Conservation (phyloP, 1,140 invertebrate genomes). For the Drosophila kanapiae region DNA sequence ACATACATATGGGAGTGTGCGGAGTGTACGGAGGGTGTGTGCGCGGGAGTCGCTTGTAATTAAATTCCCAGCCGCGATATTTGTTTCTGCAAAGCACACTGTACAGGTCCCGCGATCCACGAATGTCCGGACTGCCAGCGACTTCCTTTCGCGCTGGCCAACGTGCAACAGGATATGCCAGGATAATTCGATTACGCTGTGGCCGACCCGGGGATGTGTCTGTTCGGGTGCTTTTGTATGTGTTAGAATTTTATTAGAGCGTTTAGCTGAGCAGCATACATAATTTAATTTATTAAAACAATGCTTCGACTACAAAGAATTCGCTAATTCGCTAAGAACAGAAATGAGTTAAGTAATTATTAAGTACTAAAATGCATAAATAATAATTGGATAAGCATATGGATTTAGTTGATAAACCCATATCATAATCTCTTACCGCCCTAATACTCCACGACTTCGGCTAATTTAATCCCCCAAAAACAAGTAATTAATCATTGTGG, state of each 20-base stretch:
- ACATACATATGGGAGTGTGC: conserved; percentile 14
- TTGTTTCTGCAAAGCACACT: conserved; percentile 61
- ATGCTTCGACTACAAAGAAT: not conserved
- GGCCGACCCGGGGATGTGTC: conserved; percentile 19
- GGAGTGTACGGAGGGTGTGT: conserved; percentile 5
- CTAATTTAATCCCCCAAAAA: conserved; percentile 1
- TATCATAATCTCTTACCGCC: not conserved
- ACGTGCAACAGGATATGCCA: conserved; percentile 65
- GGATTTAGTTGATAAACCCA: not conserved
- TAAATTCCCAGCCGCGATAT: conserved; percentile 81
- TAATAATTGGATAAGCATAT: too few relatives aligned
- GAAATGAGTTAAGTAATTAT: too few relatives aligned
- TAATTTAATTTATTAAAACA: conserved; percentile 4
- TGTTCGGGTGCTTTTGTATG: not conserved
- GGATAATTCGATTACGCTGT: conserved; percentile 74
- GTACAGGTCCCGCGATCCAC: conserved; percentile 12
- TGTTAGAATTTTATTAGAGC: conserved; percentile 12
- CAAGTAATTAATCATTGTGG: conserved; percentile 29
- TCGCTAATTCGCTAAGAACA: not conserved
- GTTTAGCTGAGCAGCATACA: conserved; percentile 2
- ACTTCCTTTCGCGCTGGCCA: conserved; percentile 53
- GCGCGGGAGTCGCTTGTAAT: conserved; percentile 64
- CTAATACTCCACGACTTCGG: too few relatives aligned
- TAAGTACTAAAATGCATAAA: too few relatives aligned
- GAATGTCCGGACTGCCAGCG: conserved; percentile 39